A percentile compares a stretch with the other conserved stretches of the same genome.
phyloP scores from a whole-genome alignment of 2,113 vertebrate genomes.

The Hemichromis elongatus region DNA sequence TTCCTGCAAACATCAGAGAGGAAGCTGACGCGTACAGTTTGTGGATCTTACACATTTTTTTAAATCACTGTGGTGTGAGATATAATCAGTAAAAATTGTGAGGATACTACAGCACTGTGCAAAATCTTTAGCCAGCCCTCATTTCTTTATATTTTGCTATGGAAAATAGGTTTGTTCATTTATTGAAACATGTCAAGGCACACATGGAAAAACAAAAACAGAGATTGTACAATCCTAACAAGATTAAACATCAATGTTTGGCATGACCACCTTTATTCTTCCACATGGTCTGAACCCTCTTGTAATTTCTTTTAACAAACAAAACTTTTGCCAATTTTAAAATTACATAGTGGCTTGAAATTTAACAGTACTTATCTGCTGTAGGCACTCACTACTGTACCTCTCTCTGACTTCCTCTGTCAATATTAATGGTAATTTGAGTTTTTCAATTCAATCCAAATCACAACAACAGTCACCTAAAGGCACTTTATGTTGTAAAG shows the following conservation, averaged over 20 bases:
- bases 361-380: no score
- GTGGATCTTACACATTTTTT: neutral
- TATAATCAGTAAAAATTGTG: neutral
- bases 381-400: no score
- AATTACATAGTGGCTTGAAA: no score
- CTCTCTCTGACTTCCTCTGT: no score
- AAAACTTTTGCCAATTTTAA: no score
- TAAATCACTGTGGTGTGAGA: neutral
- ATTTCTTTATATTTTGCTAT: neutral
- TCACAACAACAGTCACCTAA: neutral
- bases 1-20: neutral
- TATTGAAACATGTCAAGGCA: neutral
- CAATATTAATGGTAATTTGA: no score
- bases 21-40: neutral
- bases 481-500: accelerated
- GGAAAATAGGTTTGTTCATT: neutral
- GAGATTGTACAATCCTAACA: neutral
- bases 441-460: no score
- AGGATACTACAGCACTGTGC: neutral
- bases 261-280: neutral
- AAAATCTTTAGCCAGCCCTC: neutral
- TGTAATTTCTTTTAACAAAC: neutral
- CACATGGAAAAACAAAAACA: neutral
- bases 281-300: neutral
- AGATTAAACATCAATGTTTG: neutral